A percentile compares a stretch with the other conserved stretches of the same genome.
Evolutionary conservation across 2,113 vertebrate genomes (phyloP).

Genomic region (Vireo altiloquus): DNA sequence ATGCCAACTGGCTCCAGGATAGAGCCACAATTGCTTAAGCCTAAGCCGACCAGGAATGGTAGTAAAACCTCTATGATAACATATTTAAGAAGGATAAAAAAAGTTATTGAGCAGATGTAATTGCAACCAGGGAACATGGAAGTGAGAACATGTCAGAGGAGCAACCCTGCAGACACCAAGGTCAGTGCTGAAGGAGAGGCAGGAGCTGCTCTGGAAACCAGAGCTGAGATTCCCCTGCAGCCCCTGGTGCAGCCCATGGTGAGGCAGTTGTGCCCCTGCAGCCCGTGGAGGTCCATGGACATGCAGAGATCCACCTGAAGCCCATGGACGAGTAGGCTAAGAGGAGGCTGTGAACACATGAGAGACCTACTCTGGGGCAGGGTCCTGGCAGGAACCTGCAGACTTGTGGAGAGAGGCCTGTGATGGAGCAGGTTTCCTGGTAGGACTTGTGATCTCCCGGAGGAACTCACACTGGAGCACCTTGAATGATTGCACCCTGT

Average conservation of each 20-base stretch:
- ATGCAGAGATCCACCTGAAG: neutral
- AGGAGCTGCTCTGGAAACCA: rapidly evolving
- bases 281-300: neutral
- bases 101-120: neutral
- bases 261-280: neutral
- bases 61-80: neutral
- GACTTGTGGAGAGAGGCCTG: neutral
- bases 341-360: neutral
- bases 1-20: neutral
- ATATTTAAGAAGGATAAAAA: neutral
- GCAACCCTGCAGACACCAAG: neutral
- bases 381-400: neutral
- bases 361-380: neutral
- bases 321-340: rapidly evolving
- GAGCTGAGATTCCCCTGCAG: neutral
- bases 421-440: neutral
- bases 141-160: neutral
- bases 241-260: rapidly evolving
- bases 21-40: too few relatives aligned
- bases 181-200: neutral
- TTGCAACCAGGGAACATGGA: neutral
- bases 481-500: neutral
- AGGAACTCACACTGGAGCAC: neutral
- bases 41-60: neutral
- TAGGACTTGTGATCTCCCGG: neutral